Conservation (phyloP, 2,888 invertebrate species). For the Drosophila picticornis region DNA sequence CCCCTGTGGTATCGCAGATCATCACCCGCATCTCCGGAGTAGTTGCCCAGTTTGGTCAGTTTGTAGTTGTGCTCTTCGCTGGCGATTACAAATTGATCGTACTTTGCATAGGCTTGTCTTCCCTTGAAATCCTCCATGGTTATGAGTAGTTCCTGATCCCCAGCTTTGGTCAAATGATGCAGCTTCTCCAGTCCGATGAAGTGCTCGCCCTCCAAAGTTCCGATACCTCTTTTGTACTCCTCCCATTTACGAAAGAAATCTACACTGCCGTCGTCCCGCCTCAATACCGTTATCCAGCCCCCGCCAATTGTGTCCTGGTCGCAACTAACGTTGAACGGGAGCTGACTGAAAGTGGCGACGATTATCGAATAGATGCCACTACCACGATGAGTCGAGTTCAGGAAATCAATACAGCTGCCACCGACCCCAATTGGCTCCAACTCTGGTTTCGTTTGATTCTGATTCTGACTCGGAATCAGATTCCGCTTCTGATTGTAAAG, state of each 20-base stretch:
- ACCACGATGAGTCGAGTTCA: not conserved
- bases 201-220: conserved; percentile 35
- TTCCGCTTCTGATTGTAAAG: not conserved
- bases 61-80: not conserved
- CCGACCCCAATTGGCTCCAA: not conserved
- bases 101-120: not conserved
- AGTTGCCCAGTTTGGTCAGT: not conserved
- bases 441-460: not conserved
- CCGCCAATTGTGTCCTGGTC: not conserved
- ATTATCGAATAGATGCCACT: not conserved
- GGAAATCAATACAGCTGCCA: not conserved
- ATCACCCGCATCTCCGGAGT: not conserved
- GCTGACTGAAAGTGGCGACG: not conserved
- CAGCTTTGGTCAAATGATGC: conserved; percentile 33
- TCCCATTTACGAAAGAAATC: conserved; percentile 52
- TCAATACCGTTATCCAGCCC: not conserved
- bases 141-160: not conserved
- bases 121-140: not conserved
- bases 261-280: conserved; percentile 16
- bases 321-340: not conserved
- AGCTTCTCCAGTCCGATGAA: conserved; percentile 54
- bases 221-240: conserved; percentile 47
- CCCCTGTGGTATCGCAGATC: not conserved
- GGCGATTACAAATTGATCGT: not conserved
- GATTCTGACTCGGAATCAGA: not conserved